Percentiles rank a stretch among this genome's conserved stretches.
These are phyloP conservation scores for Drosophila melanocephala DNA, from an alignment of 2,888 invertebrate genomes.

Conservation along the genomic window DNA sequence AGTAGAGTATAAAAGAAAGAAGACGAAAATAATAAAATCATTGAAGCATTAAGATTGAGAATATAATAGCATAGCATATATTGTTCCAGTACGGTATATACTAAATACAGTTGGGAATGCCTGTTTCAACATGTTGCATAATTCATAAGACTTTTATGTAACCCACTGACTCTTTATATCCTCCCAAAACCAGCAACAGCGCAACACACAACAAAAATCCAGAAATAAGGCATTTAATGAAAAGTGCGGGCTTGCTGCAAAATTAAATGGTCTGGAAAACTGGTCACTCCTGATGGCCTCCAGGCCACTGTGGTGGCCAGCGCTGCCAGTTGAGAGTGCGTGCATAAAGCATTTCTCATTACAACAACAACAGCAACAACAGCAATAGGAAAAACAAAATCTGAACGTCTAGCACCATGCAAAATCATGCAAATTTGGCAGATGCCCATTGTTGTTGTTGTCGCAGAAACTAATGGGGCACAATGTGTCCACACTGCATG, in stretches of 20 bases:
- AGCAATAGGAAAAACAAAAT: conserved; percentile 12
- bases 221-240: conserved; percentile 23
- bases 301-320: conserved; percentile 4
- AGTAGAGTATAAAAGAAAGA: not conserved
- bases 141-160: not conserved
- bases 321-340: conserved; percentile 62
- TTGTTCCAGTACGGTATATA: too few species aligned
- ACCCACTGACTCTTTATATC: not conserved
- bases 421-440: conserved; percentile 78
- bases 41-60: not conserved
- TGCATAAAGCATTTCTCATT: conserved; percentile 78
- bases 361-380: conserved; percentile 45
- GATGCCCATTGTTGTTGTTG: conserved; percentile 58
- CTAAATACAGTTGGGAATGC: not conserved
- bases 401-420: conserved; percentile 43
- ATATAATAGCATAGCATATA: too few species aligned
- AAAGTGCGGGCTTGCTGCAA: conserved; percentile 68
- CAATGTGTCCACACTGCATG: conserved; percentile 74
- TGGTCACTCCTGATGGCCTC: conserved; percentile 61
- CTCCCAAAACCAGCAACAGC: conserved; percentile 3
- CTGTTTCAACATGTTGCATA: not conserved
- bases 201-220: not conserved
- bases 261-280: conserved; percentile 84
- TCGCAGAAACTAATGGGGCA: conserved; percentile 79
- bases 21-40: not conserved